These are phyloP conservation scores for Cotesia vestalis DNA, from an alignment of 1,140 invertebrate species.

Conservation along the genomic window DNA sequence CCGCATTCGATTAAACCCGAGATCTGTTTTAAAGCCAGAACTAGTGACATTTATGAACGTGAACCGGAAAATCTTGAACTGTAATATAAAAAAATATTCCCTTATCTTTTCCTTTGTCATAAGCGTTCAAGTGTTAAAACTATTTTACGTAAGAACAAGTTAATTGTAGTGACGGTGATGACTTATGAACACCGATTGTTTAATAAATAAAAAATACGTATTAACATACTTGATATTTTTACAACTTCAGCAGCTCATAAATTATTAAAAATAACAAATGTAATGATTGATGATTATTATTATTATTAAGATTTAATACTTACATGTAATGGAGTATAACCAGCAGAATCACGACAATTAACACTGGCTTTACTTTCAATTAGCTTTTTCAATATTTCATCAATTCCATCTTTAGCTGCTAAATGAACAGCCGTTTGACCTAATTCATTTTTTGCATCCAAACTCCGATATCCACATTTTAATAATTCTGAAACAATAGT, in stretches of 20 bases:
- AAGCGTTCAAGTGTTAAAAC: background rate
- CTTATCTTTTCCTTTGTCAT: background rate
- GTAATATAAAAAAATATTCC: background rate
- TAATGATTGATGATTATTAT: no score
- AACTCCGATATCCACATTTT: conserved; percentile 78
- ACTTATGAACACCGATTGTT: no score
- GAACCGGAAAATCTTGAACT: background rate
- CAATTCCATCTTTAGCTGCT: conserved; percentile 75
- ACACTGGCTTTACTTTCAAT: conserved; percentile 81
- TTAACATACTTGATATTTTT: no score
- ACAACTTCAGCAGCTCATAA: conserved; percentile 8
- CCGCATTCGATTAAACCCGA: conserved; percentile 42
- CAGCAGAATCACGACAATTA: conserved; percentile 83
- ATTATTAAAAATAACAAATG: no score
- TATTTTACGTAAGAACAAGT: background rate
- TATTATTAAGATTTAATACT: no score
- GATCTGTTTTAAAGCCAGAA: conserved; percentile 31
- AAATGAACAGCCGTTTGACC: conserved; percentile 90
- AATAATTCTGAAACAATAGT: conserved; percentile 82
- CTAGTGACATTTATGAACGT: background rate
- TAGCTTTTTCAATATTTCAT: conserved; percentile 79
- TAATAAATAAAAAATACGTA: no score
- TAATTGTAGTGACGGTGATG: no score
- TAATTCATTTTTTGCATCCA: conserved; percentile 88
- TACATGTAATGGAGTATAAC: conserved; percentile 89